phyloP scores from a whole-genome alignment of 2,888 invertebrate species.

The Exephanes ischioxanthus region DNA sequence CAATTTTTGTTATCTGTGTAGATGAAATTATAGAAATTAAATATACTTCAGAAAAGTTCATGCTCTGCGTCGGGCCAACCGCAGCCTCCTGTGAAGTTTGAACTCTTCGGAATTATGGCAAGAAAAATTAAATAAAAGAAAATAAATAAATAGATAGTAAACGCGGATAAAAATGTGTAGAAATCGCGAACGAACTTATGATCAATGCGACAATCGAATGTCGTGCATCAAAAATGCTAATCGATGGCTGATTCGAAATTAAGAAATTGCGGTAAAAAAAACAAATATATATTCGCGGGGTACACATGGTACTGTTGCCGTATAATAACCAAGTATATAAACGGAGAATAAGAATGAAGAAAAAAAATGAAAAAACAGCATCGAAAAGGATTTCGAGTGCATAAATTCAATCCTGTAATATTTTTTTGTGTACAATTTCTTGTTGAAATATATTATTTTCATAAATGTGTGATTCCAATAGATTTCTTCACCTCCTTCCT shows the following conservation, averaged over 20 bases:
- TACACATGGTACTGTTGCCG: constrained; percentile 56
- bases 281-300: constrained; percentile 46
- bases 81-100: neutral
- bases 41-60: constrained; percentile 16
- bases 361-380: constrained; percentile 55
- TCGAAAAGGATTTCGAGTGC: constrained; percentile 68
- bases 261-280: constrained; percentile 39
- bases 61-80: neutral
- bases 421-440: constrained; percentile 74
- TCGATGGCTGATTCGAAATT: constrained; percentile 48
- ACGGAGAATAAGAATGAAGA: constrained; percentile 38
- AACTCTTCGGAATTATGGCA: constrained; percentile 51
- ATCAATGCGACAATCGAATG: constrained; percentile 54
- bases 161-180: constrained; percentile 10
- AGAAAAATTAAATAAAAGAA: constrained; percentile 42
- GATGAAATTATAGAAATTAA: constrained; percentile 16
- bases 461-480: constrained; percentile 58
- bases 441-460: constrained; percentile 74
- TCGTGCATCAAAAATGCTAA: constrained; percentile 48
- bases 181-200: constrained; percentile 22
- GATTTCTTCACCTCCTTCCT: neutral
- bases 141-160: constrained; percentile 30
- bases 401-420: constrained; percentile 73
- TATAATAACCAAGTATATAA: constrained; percentile 51
- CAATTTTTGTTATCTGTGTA: constrained; percentile 15